These are phyloP conservation scores for Lasius fuliginosus DNA, from an alignment of 2,888 invertebrate genomes.

Conservation along the genomic window DNA sequence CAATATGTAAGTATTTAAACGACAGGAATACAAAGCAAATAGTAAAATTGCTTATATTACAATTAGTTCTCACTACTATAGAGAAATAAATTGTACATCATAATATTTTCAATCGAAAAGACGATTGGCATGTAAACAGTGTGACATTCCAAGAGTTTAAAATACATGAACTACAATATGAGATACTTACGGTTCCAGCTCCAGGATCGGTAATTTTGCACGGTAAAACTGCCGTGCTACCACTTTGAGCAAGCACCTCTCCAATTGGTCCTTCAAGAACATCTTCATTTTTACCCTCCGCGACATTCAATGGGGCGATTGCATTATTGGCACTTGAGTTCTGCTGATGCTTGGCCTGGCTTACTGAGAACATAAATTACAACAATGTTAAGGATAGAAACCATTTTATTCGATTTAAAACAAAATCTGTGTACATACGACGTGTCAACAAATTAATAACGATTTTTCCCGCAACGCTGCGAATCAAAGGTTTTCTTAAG, in stretches of 20 bases:
- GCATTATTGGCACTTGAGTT: slow-evolving; percentile 79
- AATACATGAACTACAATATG: slow-evolving; percentile 16
- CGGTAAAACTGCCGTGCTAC: slow-evolving; percentile 87
- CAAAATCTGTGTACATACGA: slow-evolving; percentile 32
- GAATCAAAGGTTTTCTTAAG: neutral
- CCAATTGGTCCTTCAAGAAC: slow-evolving; percentile 80
- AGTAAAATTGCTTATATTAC: neutral
- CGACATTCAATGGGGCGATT: slow-evolving; percentile 64
- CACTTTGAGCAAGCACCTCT: slow-evolving; percentile 87
- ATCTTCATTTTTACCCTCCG: slow-evolving; percentile 68
- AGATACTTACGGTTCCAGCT: slow-evolving; percentile 85
- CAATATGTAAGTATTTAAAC: neutral
- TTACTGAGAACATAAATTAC: slow-evolving; percentile 73
- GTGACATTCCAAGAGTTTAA: neutral
- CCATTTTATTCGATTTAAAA: slow-evolving; percentile 3
- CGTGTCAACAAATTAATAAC: slow-evolving; percentile 25
- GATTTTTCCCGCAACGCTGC: neutral
- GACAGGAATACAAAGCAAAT: neutral
- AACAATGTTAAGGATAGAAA: slow-evolving; percentile 7
- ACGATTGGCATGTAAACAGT: neutral
- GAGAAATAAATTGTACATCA: neutral
- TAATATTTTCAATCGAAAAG: neutral
- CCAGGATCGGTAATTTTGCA: slow-evolving; percentile 86
- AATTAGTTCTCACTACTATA: neutral
- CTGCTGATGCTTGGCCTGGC: slow-evolving; percentile 81